phyloP scores from a whole-genome alignment of 2,888 invertebrate species.

The Embidobia sp. region DNA sequence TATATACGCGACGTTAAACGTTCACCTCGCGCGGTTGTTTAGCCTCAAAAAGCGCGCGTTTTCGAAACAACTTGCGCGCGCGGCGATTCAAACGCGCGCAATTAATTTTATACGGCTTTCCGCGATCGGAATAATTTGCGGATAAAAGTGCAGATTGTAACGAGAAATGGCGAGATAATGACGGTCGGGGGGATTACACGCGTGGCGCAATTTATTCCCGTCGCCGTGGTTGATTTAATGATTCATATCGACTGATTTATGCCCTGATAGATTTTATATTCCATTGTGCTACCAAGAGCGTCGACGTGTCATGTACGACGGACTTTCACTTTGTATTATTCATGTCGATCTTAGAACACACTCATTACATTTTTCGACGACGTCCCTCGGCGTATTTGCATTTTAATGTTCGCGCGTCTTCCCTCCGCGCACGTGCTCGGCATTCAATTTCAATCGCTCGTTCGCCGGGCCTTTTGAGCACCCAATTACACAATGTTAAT shows the following conservation, averaged over 20 bases:
- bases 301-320: constrained; percentile 56
- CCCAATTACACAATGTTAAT: too few relatives aligned
- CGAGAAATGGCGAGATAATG: constrained; percentile 39
- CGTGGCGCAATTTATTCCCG: constrained; percentile 41
- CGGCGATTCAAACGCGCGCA: too few relatives aligned
- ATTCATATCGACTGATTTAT: constrained; percentile 65
- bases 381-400: constrained; percentile 44
- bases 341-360: constrained; percentile 61
- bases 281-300: constrained; percentile 64
- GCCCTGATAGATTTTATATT: constrained; percentile 56
- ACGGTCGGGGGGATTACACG: constrained; percentile 32
- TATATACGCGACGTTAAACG: too few relatives aligned
- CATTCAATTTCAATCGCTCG: constrained; percentile 7
- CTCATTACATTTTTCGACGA: constrained; percentile 63
- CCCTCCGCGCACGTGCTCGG: constrained; percentile 17
- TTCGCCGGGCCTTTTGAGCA: too few relatives aligned
- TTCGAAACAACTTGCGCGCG: too few relatives aligned
- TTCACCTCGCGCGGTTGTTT: too few relatives aligned
- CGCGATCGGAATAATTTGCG: not conserved
- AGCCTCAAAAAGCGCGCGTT: too few relatives aligned
- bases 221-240: constrained; percentile 56
- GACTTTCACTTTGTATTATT: constrained; percentile 66
- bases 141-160: constrained; percentile 27
- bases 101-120: too few relatives aligned
- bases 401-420: constrained; percentile 38